Conservation (phyloP, 2,113 vertebrate species). For the Tachuris rubrigastra region DNA sequence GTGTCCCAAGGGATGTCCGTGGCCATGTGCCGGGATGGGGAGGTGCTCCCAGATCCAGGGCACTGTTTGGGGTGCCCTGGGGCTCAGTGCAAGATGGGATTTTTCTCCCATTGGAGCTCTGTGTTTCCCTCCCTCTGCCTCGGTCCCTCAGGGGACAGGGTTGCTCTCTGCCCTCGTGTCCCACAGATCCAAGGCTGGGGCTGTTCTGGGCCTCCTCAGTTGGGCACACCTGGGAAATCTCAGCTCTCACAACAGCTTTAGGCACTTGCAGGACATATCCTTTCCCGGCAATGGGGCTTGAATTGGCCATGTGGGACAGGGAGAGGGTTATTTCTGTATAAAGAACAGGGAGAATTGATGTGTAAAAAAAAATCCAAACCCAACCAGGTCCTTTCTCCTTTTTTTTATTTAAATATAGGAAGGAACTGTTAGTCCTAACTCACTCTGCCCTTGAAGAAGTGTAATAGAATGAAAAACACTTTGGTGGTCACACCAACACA, state of each 20-base stretch:
- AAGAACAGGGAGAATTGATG: not conserved
- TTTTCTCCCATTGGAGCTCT: not conserved
- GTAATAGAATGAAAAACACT: no score
- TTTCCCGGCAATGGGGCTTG: not conserved
- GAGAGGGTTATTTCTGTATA: not conserved
- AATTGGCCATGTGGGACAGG: not conserved
- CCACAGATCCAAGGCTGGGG: not conserved
- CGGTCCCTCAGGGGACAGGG: not conserved
- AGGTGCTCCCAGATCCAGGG: fast-evolving
- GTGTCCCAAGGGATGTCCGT: not conserved
- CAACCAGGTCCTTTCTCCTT: not conserved
- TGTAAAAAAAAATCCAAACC: not conserved
- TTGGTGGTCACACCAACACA: no score
- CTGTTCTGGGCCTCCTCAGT: not conserved
- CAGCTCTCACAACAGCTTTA: not conserved
- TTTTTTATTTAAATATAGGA: not conserved
- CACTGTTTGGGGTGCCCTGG: not conserved
- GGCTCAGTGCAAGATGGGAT: not conserved
- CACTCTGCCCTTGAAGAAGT: no score
- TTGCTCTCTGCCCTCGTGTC: not conserved
- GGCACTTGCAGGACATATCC: not conserved
- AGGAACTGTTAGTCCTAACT: no score
- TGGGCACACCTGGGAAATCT: not conserved
- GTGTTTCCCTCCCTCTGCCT: not conserved
- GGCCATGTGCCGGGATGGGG: fast-evolving